These are phyloP conservation scores for Pocillopora verrucosa DNA, from an alignment of 64 coral and sea anemone genomes.

Conservation along the genomic window DNA sequence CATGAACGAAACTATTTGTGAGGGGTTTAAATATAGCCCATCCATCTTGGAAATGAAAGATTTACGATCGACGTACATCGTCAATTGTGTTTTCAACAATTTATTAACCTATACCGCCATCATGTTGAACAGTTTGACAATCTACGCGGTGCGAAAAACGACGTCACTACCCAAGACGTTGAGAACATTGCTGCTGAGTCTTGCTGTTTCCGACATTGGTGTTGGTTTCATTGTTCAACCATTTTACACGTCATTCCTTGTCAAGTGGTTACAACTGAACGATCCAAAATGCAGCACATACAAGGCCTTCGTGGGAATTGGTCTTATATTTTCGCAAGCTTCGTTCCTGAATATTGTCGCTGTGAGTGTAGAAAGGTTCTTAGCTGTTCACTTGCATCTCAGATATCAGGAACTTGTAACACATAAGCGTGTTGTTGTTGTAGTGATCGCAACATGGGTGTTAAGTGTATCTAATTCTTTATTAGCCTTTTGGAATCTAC, in stretches of 20 bases:
- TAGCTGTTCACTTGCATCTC: conserved; percentile 2
- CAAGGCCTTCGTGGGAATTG: not conserved
- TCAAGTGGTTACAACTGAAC: not conserved
- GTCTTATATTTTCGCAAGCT: not conserved
- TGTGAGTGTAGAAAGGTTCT: not conserved
- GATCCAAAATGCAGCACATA: not conserved
- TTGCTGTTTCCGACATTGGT: not conserved
- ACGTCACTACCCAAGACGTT: not conserved
- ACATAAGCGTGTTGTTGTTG: not conserved
- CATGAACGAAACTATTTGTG: not conserved
- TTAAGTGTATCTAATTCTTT: not conserved
- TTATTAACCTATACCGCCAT: not conserved
- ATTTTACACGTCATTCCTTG: not conserved
- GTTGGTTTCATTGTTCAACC: not conserved
- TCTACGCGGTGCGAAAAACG: not conserved
- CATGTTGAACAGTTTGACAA: not conserved
- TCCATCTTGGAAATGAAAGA: not conserved
- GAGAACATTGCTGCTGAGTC: not conserved
- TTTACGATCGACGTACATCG: not conserved
- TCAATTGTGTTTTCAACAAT: not conserved
- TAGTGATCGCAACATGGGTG: not conserved
- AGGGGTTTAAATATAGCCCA: not conserved
- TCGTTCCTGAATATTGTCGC: not conserved
- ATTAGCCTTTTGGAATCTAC: not conserved
- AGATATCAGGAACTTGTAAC: not conserved